A percentile compares a stretch with the other conserved stretches of the same genome.
Evolutionary conservation across 1,140 invertebrate genomes (phyloP).

Genomic region (Oryzaephilus surinamensis): DNA sequence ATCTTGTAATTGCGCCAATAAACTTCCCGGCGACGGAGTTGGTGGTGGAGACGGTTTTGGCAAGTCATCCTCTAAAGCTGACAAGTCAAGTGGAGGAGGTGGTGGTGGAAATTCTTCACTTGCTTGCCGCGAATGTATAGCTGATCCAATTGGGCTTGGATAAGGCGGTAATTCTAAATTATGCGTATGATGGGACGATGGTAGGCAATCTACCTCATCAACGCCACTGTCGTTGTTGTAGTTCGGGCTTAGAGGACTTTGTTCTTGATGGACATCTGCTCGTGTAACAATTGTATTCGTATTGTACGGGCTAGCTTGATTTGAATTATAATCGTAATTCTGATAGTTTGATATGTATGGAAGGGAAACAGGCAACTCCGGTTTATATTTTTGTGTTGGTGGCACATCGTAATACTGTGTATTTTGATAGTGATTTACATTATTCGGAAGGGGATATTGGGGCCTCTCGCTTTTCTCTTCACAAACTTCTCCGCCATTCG

Average conservation of each 20-base stretch:
- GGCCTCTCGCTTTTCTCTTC: constrained; percentile 43
- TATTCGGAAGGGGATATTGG: constrained; percentile 36
- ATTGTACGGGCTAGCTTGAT: constrained; percentile 19
- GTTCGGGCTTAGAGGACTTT: constrained; percentile 49
- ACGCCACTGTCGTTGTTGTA: constrained; percentile 39
- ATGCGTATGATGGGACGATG: constrained; percentile 28
- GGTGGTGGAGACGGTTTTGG: constrained; percentile 32
- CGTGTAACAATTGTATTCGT: constrained; percentile 58
- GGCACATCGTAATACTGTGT: constrained; percentile 43
- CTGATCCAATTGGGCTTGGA: constrained; percentile 61
- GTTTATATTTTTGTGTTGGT: constrained; percentile 24
- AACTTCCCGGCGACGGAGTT: constrained; percentile 39
- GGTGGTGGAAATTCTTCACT: constrained; percentile 85
- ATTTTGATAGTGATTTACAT: constrained; percentile 35
- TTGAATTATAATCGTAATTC: constrained; percentile 36
- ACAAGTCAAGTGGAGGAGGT: constrained; percentile 62
- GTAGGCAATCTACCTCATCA: constrained; percentile 48
- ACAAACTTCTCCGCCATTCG: constrained; percentile 45
- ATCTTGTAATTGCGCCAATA: constrained; percentile 63
- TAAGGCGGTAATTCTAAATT: constrained; percentile 63
- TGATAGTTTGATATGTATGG: constrained; percentile 44
- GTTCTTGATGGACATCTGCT: constrained; percentile 71
- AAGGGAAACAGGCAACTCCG: constrained; percentile 41
- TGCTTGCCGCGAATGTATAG: constrained; percentile 68
- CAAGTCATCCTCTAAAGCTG: constrained; percentile 44